Evolutionary conservation across 2,797 vertebrate genomes (phyloP).

Genomic region (Triplophysa yarkandensis): DNA sequence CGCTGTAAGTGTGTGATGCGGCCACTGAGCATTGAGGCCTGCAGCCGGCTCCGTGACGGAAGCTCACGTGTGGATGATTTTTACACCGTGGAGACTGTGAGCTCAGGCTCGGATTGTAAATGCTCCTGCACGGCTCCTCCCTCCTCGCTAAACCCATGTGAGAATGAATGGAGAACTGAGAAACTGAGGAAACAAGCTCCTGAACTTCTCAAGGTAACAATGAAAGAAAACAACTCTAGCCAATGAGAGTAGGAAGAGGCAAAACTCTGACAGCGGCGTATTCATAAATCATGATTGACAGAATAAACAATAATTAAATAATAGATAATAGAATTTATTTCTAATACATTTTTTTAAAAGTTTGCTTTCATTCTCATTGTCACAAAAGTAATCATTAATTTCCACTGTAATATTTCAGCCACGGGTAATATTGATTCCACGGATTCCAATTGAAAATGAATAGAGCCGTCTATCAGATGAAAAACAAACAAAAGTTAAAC

Average conservation of each 20-base stretch:
- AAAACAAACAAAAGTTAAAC: not conserved
- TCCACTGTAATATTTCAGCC: not conserved
- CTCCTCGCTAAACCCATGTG: constrained; percentile 95
- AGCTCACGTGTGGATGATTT: constrained; percentile 86
- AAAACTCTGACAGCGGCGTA: no score
- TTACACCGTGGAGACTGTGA: constrained; percentile 96
- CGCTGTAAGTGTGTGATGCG: constrained; percentile 98
- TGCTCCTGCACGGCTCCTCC: constrained; percentile 94
- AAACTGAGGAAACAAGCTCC: constrained; percentile 96
- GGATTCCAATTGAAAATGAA: not conserved
- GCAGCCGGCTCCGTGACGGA: constrained; percentile 82
- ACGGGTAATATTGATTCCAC: not conserved
- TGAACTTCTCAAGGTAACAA: constrained; percentile 87
- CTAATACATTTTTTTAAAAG: no score
- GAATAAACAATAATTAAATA: no score
- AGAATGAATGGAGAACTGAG: constrained; percentile 97
- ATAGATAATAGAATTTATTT: no score
- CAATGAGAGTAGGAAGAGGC: no score
- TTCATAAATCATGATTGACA: no score
- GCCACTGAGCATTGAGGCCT: constrained; percentile 89
- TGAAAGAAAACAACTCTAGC: not conserved
- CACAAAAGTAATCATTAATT: constrained; percentile 19
- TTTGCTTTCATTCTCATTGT: no score
- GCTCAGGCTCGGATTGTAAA: constrained; percentile 91
- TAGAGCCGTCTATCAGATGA: not conserved